Conservation (phyloP, 37 sponge, comb jelly and placozoan genomes). For the Beroe forskalii region DNA sequence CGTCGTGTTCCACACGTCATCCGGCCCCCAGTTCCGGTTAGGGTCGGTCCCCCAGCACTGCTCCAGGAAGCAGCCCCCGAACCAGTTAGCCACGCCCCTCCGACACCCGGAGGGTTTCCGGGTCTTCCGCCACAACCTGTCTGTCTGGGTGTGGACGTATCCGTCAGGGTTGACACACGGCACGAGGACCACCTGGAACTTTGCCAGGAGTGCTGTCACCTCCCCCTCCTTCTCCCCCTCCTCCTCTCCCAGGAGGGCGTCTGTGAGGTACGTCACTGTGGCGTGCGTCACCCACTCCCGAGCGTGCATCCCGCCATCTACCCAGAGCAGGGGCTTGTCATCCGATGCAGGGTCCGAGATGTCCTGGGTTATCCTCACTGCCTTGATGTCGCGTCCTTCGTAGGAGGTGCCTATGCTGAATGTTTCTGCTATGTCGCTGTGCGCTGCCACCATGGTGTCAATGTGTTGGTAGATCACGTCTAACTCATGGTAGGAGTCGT, state of each 20-base stretch:
- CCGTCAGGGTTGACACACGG: constrained; percentile 56
- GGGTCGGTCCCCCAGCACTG: not conserved
- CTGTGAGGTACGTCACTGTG: constrained; percentile 26
- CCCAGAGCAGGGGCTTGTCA: constrained; percentile 26
- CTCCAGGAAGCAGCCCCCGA: not conserved
- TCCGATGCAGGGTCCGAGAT: not conserved
- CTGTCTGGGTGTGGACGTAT: constrained; percentile 38
- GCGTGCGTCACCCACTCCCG: constrained; percentile 61
- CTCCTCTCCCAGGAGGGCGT: not conserved
- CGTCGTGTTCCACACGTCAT: not conserved
- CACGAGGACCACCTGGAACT: constrained; percentile 4
- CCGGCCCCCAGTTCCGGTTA: constrained; percentile 35
- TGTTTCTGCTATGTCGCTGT: not conserved
- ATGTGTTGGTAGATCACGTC: not conserved
- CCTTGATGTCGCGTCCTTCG: constrained; percentile 11
- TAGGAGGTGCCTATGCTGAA: not conserved
- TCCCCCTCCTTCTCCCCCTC: not conserved
- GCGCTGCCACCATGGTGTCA: not conserved
- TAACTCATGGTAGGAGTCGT: not conserved
- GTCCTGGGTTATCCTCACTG: not conserved
- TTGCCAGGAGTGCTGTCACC: not conserved
- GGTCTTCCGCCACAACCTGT: constrained; percentile 7
- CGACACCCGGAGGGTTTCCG: constrained; percentile 26
- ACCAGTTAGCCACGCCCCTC: not conserved
- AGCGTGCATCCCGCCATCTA: constrained; percentile 53